phyloP scores from a whole-genome alignment of 2,113 vertebrate species.

The Erythrolamprus reginae region DNA sequence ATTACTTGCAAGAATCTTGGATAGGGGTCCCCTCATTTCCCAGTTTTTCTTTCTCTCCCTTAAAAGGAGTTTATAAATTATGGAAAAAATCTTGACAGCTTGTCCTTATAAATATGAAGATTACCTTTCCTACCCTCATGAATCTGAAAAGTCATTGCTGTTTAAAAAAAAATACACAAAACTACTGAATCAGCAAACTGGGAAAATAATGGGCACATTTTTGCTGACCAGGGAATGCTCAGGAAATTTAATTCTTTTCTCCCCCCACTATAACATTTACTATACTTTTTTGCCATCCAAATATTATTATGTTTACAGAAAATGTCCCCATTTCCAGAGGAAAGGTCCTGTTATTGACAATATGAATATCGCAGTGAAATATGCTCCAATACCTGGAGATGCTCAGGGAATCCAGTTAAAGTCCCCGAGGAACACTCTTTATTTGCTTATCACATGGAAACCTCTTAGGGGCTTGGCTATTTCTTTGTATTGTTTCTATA shows the following conservation, averaged over 20 bases:
- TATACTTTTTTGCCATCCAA: conserved; percentile 49
- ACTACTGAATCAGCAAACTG: conserved; percentile 64
- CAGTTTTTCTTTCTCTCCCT: conserved; percentile 7
- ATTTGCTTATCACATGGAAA: conserved; percentile 41
- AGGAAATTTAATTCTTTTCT: conserved; percentile 54
- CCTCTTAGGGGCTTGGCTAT: conserved; percentile 43
- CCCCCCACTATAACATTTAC: conserved; percentile 52
- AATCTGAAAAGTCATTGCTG: conserved; percentile 63
- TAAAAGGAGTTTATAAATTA: conserved; percentile 63
- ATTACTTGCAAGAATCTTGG: conserved; percentile 52
- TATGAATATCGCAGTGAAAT: conserved; percentile 57
- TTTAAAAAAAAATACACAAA: conserved; percentile 46
- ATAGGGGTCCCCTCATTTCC: not conserved
- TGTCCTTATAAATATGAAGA: conserved; percentile 69
- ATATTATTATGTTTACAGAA: conserved; percentile 60
- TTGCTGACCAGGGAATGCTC: conserved; percentile 65
- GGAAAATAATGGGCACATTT: conserved; percentile 59
- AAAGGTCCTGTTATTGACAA: conserved; percentile 57
- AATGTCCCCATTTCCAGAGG: conserved; percentile 43
- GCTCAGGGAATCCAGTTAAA: conserved; percentile 50
- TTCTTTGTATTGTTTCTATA: not conserved
- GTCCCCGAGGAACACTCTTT: conserved; percentile 47
- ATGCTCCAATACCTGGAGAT: conserved; percentile 36
- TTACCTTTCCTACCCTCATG: conserved; percentile 57
- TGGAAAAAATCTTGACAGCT: conserved; percentile 63